Percentiles rank a stretch among this genome's conserved stretches.
phyloP scores from a whole-genome alignment of 2,113 vertebrate species.

The Ibidorhyncha struthersii region DNA sequence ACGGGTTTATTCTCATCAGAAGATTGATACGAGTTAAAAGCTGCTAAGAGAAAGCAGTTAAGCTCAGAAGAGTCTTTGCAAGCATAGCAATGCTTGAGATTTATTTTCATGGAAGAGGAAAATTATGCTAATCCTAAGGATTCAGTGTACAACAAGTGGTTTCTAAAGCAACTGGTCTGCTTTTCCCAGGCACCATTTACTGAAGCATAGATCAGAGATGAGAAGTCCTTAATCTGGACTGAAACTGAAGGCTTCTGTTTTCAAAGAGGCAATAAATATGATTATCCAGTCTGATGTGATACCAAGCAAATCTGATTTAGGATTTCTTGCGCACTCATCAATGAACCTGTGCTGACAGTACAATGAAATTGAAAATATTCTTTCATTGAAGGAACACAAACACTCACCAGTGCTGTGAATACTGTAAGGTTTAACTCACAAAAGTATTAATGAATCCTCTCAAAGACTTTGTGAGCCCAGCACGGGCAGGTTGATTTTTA shows the following conservation, averaged over 20 bases:
- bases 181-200: not conserved
- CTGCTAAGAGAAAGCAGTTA: not conserved
- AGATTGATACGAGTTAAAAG: not conserved
- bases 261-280: not conserved
- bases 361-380: not conserved
- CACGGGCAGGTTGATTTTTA: not conserved
- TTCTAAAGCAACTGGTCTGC: not conserved
- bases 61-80: not conserved
- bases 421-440: not conserved
- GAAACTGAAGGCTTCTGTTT: not conserved
- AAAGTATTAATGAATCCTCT: not conserved
- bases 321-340: not conserved
- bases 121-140: not conserved
- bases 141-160: not conserved
- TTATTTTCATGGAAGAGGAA: not conserved
- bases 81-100: not conserved
- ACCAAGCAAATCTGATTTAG: not conserved
- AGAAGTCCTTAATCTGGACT: not conserved
- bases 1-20: not conserved
- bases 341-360: not conserved
- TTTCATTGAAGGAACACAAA: not conserved
- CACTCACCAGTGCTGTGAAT: not conserved
- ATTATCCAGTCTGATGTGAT: not conserved
- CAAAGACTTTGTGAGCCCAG: not conserved
- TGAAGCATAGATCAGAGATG: not conserved